Evolutionary conservation across 2,113 vertebrate genomes (phyloP).

Genomic region (Pycnonotus jocosus): DNA sequence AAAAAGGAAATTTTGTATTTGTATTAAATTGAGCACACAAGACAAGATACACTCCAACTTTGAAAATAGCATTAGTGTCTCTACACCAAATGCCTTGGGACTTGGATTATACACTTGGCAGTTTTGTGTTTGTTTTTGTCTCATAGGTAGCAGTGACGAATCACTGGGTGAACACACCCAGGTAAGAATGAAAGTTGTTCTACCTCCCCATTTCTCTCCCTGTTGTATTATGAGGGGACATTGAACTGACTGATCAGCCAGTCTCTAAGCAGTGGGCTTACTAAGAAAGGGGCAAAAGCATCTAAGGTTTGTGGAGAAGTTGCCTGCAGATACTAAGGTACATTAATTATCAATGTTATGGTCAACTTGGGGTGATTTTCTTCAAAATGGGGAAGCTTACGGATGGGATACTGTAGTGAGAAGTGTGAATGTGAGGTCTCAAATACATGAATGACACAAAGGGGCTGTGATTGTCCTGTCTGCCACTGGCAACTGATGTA

Average conservation of each 20-base stretch:
- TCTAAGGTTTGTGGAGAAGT: neutral
- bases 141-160: constrained; percentile 36
- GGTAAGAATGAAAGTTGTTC: neutral
- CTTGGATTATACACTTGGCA: neutral
- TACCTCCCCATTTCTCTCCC: neutral
- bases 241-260: neutral
- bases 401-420: neutral
- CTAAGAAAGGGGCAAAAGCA: neutral
- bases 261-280: neutral
- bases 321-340: neutral
- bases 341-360: accelerated
- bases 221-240: neutral
- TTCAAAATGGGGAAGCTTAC: neutral
- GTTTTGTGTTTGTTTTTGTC: constrained; percentile 16
- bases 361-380: neutral
- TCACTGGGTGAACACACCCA: neutral
- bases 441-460: neutral
- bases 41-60: constrained; percentile 17
- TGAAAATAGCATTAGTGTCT: constrained; percentile 36
- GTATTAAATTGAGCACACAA: constrained; percentile 30
- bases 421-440: neutral
- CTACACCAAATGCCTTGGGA: constrained; percentile 31
- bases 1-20: neutral
- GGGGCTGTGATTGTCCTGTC: neutral
- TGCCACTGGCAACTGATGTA: neutral